Evolutionary conservation across 2,888 invertebrate genomes (phyloP).

Genomic region (Germaria angustata): DNA sequence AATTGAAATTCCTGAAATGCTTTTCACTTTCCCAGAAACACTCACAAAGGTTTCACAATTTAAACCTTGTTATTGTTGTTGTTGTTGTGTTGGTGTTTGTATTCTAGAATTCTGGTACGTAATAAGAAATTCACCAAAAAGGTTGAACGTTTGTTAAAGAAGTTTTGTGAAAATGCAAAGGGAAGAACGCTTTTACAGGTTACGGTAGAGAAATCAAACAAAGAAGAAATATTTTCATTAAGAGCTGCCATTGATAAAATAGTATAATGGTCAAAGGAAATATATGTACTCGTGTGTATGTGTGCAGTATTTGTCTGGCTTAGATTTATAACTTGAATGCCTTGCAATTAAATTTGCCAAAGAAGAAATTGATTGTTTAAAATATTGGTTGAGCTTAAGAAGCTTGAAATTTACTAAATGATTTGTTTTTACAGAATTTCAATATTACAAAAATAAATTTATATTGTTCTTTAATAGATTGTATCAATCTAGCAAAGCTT

Average conservation of each 20-base stretch:
- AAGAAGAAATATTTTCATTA: conserved; percentile 15
- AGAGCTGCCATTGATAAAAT: conserved; percentile 2
- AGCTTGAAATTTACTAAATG: too few species aligned
- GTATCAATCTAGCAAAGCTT: too few species aligned
- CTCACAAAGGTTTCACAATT: background rate
- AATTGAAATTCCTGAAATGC: conserved; percentile 56
- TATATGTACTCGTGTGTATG: background rate
- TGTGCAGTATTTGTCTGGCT: background rate
- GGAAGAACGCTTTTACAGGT: background rate
- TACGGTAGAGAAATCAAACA: conserved; percentile 1
- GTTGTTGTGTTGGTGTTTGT: background rate
- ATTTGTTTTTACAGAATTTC: too few species aligned
- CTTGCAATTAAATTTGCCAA: background rate
- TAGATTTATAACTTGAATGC: background rate
- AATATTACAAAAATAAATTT: too few species aligned
- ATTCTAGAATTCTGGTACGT: background rate
- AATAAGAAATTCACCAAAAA: background rate
- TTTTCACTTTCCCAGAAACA: background rate
- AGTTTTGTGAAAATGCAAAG: background rate
- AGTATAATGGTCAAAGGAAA: background rate
- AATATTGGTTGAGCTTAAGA: background rate
- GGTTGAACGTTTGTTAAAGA: background rate
- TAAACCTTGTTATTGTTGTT: background rate
- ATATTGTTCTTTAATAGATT: too few species aligned
- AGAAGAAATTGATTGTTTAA: background rate